Conservation (phyloP, 92 coral and sea anemone species). For the Epizoanthus fatuus region DNA sequence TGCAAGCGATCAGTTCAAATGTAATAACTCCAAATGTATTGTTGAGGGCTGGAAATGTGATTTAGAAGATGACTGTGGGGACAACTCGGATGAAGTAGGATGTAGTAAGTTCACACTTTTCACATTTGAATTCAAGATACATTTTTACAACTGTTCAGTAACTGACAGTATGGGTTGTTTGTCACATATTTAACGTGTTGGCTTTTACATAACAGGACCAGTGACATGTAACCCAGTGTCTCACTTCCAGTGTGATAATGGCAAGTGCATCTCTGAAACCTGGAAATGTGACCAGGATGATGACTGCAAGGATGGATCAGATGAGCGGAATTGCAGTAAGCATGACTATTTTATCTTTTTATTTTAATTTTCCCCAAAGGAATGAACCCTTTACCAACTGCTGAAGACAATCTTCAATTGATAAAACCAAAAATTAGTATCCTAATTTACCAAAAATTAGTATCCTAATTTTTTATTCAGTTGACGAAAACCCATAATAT, state of each 20-base stretch:
- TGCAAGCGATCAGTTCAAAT: too few species aligned
- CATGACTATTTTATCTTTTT: not conserved
- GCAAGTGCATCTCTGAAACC: constrained; percentile 77
- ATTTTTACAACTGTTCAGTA: too few species aligned
- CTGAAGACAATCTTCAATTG: not conserved
- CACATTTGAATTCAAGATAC: too few species aligned
- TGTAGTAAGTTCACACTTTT: constrained; percentile 47
- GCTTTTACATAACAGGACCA: constrained; percentile 49
- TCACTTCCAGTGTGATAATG: constrained; percentile 83
- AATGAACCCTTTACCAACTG: not conserved
- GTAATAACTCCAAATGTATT: constrained; percentile 42
- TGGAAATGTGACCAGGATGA: constrained; percentile 88
- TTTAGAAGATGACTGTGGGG: constrained; percentile 79
- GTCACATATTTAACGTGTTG: not conserved
- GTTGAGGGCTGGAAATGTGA: constrained; percentile 70
- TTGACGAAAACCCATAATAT: too few species aligned
- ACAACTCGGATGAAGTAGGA: constrained; percentile 69
- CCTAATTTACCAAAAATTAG: not conserved
- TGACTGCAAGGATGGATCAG: constrained; percentile 91
- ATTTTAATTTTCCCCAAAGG: not conserved
- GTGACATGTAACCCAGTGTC: constrained; percentile 57
- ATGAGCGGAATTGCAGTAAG: constrained; percentile 81
- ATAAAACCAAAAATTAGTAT: not conserved
- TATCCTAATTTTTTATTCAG: too few species aligned
- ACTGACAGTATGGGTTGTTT: not conserved